phyloP scores from a whole-genome alignment of 2,113 vertebrate genomes.

The Campylomormyrus numenius region DNA sequence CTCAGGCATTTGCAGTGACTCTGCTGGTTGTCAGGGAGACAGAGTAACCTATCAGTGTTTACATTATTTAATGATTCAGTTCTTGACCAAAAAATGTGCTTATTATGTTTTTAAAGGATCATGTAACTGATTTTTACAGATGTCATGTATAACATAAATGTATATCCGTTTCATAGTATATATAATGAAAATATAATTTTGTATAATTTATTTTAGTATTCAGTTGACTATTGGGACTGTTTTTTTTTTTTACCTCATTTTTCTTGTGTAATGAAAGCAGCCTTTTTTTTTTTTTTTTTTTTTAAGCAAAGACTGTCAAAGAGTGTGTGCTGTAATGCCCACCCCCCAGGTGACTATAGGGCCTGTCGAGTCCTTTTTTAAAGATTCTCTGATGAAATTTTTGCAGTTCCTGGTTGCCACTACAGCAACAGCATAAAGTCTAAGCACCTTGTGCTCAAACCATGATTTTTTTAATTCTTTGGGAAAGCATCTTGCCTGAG shows the following conservation, averaged over 20 bases:
- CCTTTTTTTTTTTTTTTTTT: not conserved
- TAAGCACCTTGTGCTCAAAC: not conserved
- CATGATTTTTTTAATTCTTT: not conserved
- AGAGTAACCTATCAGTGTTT: not conserved
- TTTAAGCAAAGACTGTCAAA: not conserved
- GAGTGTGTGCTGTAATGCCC: not conserved
- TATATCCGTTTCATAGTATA: not conserved
- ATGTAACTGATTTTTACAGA: not conserved
- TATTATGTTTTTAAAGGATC: not conserved
- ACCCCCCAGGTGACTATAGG: not conserved
- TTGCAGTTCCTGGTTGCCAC: not conserved
- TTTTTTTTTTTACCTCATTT: not conserved
- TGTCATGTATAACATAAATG: not conserved
- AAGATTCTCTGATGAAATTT: not conserved
- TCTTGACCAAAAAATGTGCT: not conserved
- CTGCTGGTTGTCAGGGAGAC: not conserved
- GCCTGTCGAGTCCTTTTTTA: not conserved
- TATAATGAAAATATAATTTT: not conserved
- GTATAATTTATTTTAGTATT: not conserved
- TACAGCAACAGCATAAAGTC: not conserved
- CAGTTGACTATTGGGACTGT: not conserved
- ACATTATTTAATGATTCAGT: not conserved
- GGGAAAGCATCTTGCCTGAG: not conserved
- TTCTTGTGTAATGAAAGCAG: not conserved
- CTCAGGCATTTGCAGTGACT: not conserved